phyloP scores from a whole-genome alignment of 2,797 vertebrate genomes.

The Gallinago solitaria region DNA sequence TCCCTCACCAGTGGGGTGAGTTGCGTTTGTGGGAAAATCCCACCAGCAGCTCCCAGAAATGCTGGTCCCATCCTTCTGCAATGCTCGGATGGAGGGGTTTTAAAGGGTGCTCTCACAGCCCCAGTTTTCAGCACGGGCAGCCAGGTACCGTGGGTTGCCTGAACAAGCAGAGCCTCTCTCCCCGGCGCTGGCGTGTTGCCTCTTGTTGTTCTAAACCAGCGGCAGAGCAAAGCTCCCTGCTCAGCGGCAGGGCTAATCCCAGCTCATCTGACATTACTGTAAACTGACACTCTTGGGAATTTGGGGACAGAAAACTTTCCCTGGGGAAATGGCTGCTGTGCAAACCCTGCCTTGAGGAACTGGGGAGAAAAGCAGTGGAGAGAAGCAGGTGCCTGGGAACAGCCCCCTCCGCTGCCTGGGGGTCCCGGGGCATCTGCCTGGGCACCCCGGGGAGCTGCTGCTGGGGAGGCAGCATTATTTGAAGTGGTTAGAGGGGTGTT shows the following conservation, averaged over 20 bases:
- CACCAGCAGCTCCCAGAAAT: neutral
- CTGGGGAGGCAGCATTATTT: neutral
- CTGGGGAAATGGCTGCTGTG: neutral
- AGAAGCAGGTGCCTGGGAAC: neutral
- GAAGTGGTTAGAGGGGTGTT: neutral
- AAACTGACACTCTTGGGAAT: slow-evolving; percentile 67
- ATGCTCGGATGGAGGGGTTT: fast-evolving
- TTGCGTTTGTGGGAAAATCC: neutral
- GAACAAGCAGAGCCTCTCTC: neutral
- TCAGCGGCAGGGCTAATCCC: slow-evolving; percentile 5
- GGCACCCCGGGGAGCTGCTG: neutral
- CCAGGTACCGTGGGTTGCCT: neutral
- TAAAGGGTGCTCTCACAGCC: neutral
- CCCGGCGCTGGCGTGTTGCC: neutral
- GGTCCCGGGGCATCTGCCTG: neutral
- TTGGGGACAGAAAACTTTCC: slow-evolving; percentile 52
- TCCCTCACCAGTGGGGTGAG: neutral
- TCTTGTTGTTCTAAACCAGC: slow-evolving; percentile 38
- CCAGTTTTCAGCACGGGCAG: neutral
- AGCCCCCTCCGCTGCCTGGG: neutral
- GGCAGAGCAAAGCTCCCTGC: slow-evolving; percentile 18
- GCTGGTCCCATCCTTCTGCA: neutral
- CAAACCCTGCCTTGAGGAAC: neutral
- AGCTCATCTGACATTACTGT: slow-evolving; percentile 58
- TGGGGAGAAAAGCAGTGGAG: neutral